Evolutionary conservation across 2,888 invertebrate genomes (phyloP), one percentile per base, ranked within the genome.

Genomic region (Eupsilia transversa): DNA sequence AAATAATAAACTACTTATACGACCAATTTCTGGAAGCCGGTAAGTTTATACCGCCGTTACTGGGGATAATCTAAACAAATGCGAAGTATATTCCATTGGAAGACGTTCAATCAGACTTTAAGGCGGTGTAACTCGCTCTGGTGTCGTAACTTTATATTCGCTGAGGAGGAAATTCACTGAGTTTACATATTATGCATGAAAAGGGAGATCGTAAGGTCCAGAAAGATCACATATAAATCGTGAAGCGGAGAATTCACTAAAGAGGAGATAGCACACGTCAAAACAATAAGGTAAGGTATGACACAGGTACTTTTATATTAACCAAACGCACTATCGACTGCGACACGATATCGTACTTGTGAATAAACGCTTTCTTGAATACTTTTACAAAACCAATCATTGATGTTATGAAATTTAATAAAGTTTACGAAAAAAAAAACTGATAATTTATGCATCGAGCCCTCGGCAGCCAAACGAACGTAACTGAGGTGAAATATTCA

Each of bases 121-220:
- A 90, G 90, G 88, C 90, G 80, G 74, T 88, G 89, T 88, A 85
- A 88, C 89, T 89, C 80, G 86, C 82, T 88, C 87, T 84, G 84
- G 85, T 87, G 89, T 89, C 89, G 92, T 91, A 92, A 94, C 93
- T 94, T 94, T 93, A 92, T 94, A 94, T 94, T 92, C 91, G 91
- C 92, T 91, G 91, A 92, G 90, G 86, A 92, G 84, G 91, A 90
- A 92, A 91, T 93, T 91, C 91, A 84, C 86, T 77, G 88, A 90
- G 89, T 91, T 92, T 91, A 91, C 91, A 86, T 90, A 94, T 94
- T 93, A 94, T 93, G 92, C 90, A 94, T 93, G 92, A 92, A 91
- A 91, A 92, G 87, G 88, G 84, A 90, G 89, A 90, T 92, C 91
- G 91, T 92, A 90, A 89, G 91, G 92, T 92, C 90, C 92, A 93